phyloP scores from a whole-genome alignment of 2,797 vertebrate species.

The Dipus sagitta region DNA sequence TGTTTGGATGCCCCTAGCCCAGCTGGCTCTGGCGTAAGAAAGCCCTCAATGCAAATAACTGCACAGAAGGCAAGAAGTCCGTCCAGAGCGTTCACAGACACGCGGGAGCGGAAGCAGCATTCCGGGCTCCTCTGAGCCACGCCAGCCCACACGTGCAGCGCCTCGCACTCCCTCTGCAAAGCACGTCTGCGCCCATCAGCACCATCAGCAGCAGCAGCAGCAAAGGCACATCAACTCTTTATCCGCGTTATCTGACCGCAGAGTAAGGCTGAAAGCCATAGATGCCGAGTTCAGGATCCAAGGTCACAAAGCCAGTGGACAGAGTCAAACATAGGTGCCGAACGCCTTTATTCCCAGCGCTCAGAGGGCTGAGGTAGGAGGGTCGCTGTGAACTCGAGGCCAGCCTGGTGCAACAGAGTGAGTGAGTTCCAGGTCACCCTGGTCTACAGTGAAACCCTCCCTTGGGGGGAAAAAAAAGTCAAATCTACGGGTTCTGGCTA shows the following conservation, averaged over 20 bases:
- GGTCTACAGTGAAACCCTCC: too few relatives aligned
- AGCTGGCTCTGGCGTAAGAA: background rate
- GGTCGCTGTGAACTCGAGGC: too few relatives aligned
- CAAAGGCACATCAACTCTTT: background rate
- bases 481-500: background rate
- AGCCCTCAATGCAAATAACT: background rate
- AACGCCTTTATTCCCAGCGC: too few relatives aligned
- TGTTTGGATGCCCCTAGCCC: background rate
- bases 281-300: slow-evolving; percentile 23
- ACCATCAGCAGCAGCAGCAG: background rate
- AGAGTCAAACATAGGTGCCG: background rate
- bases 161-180: background rate
- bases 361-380: too few relatives aligned
- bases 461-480: background rate
- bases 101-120: background rate
- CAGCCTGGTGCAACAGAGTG: too few relatives aligned
- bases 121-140: background rate
- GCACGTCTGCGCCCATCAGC: background rate
- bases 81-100: background rate
- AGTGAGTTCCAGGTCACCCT: too few relatives aligned
- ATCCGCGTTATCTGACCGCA: background rate
- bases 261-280: background rate
- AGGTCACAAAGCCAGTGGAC: background rate
- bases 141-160: fast-evolving
- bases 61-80: background rate